Evolutionary conservation across 2,113 vertebrate species (phyloP).

Genomic region (Meleagris gallopavo): DNA sequence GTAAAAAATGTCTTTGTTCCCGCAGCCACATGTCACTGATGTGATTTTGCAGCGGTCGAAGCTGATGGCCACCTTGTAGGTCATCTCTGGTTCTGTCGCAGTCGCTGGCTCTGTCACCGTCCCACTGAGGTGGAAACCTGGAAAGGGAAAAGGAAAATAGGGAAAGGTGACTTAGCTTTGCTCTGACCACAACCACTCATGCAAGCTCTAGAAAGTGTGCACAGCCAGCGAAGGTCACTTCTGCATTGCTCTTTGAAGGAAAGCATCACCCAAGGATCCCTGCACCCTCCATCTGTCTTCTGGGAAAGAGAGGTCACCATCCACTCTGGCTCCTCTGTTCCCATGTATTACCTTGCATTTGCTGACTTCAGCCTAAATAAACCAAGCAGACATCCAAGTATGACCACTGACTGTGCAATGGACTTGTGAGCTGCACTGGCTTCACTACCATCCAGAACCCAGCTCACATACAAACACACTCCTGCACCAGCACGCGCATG

Average conservation of each 20-base stretch:
- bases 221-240: neutral
- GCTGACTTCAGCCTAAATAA: neutral
- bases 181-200: neutral
- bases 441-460: neutral
- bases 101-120: slow-evolving; percentile 92
- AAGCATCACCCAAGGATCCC: neutral
- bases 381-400: neutral
- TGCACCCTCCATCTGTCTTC: neutral
- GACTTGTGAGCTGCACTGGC: neutral
- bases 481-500: neutral
- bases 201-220: neutral
- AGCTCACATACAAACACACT: neutral
- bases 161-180: neutral
- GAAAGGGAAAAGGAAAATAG: slow-evolving; percentile 40
- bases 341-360: too few relatives aligned
- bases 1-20: slow-evolving; percentile 98
- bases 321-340: neutral
- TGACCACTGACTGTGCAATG: neutral
- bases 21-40: slow-evolving; percentile 97
- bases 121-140: slow-evolving; percentile 97
- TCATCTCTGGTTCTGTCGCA: slow-evolving; percentile 90
- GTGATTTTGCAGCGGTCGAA: slow-evolving; percentile 99
- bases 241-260: fast-evolving
- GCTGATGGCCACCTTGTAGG: slow-evolving; percentile 98
- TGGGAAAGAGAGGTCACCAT: neutral